Evolutionary conservation across 2,797 vertebrate species (phyloP), one percentile per base, ranked within the genome.

Genomic region (Otolemur crassicaudatus): DNA sequence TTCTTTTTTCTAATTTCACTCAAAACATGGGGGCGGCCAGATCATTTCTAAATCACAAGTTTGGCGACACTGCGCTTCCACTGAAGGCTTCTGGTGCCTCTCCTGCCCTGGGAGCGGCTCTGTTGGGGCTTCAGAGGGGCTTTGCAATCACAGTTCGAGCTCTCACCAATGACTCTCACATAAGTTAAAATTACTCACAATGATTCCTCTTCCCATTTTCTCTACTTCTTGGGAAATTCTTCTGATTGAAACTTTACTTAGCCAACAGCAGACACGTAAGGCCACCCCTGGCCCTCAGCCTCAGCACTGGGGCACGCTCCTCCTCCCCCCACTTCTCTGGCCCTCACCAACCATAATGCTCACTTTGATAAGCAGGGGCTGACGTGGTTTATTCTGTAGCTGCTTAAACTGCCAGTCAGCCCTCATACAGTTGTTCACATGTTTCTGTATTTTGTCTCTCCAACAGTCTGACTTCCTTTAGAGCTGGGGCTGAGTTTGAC

Each of bases 401-500:
- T 84, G 65, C 73, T 46, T n/a, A 37, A 60, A 63, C 75, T 63
- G 46, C 46, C 76, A 49, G n/a, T 72, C 58, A 80, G n/a, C 14
- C 3, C 34, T 79, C 40, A 19, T 25, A 43, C 5, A 80, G 19
- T 77, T 77, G 65, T 60, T 82, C 81, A 22, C 37, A 4, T 81
- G 31, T 56, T 75, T 92, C 70, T 49, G 25, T 20, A 34, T 61
- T 88, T 80, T 81, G 12, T 91, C 94, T 91, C 63, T 94, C 58
- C 53, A 34, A 0, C 40, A 20, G 34, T 88, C 49, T 84, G 37
- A 37, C 31, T 4, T 87, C 8, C 56, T 85, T n/a, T 53, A 31
- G 40, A 34, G n/a, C 23, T 49, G 49, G 23, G 16, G 37, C 43
- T 0, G 0, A 23, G 49, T 56, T 70, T 77, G 65, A 20, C 63